Conservation (phyloP, 1,140 invertebrate genomes). For the Drosophila cardini region DNA sequence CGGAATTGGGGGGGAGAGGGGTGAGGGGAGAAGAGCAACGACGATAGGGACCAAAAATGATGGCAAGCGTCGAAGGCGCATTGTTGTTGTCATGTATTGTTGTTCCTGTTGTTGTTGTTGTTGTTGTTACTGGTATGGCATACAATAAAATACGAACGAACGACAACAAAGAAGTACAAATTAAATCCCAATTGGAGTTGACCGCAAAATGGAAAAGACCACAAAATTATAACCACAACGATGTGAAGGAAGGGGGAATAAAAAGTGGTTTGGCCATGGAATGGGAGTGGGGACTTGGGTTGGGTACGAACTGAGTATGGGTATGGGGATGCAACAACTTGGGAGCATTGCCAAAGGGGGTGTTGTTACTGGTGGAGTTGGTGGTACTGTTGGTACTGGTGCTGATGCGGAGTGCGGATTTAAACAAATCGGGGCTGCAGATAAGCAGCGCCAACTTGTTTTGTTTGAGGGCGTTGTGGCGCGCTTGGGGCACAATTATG, state of each 20-base stretch:
- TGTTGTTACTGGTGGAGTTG: background rate
- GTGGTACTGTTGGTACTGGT: background rate
- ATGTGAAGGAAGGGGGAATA: slow-evolving; percentile 51
- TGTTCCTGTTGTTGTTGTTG: slow-evolving; percentile 48
- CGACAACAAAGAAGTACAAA: slow-evolving; percentile 83
- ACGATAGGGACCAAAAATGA: slow-evolving; percentile 43
- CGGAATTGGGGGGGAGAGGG: background rate
- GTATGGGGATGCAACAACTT: slow-evolving; percentile 35
- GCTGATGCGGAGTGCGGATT: background rate
- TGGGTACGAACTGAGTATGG: background rate
- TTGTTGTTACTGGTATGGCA: slow-evolving; percentile 60
- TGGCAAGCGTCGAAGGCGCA: slow-evolving; percentile 70
- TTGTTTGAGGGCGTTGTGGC: slow-evolving; percentile 78
- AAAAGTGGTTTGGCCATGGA: too few relatives aligned
- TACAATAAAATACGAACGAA: slow-evolving; percentile 81
- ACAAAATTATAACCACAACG: slow-evolving; percentile 82
- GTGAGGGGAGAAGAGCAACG: background rate
- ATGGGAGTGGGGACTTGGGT: too few relatives aligned
- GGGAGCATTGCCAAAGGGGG: slow-evolving; percentile 57
- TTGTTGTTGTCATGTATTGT: slow-evolving; percentile 63
- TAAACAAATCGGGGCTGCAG: slow-evolving; percentile 63
- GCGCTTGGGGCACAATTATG: slow-evolving; percentile 56
- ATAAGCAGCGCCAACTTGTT: slow-evolving; percentile 74
- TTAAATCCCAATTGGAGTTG: slow-evolving; percentile 83
- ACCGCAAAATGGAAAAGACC: slow-evolving; percentile 82